Percentiles rank a stretch among this genome's conserved stretches.
These are phyloP conservation scores for Harpagoxenus sublaevis DNA, from an alignment of 2,888 invertebrate species.

Conservation along the genomic window DNA sequence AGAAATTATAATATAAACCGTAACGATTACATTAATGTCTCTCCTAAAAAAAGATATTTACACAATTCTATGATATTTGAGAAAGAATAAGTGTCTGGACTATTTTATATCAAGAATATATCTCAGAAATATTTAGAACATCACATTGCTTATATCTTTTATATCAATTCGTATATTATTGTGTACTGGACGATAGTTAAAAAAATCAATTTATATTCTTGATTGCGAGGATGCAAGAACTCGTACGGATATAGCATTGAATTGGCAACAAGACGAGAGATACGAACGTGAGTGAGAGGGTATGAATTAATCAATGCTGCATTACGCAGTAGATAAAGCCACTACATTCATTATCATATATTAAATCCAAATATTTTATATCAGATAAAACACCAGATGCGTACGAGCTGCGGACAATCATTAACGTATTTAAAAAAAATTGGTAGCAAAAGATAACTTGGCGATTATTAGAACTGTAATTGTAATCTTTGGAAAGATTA, in stretches of 20 bases:
- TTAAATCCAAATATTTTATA: slow-evolving; percentile 23
- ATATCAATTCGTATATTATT: background rate
- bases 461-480: background rate
- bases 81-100: background rate
- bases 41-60: background rate
- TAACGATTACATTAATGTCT: background rate
- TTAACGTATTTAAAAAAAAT: slow-evolving; percentile 1
- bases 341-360: slow-evolving; percentile 33
- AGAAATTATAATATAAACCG: slow-evolving; percentile 9
- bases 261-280: background rate
- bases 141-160: too few species aligned
- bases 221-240: background rate
- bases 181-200: background rate
- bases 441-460: background rate
- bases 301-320: slow-evolving; percentile 15
- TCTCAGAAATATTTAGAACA: too few species aligned
- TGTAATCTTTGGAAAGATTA: background rate
- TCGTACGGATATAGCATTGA: background rate
- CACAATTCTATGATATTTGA: background rate
- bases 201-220: background rate
- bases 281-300: slow-evolving; percentile 6
- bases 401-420: background rate
- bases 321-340: slow-evolving; percentile 25
- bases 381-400: background rate
- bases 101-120: too few species aligned